phyloP scores from a whole-genome alignment of 2,797 vertebrate genomes.

The Leuciscus waleckii region DNA sequence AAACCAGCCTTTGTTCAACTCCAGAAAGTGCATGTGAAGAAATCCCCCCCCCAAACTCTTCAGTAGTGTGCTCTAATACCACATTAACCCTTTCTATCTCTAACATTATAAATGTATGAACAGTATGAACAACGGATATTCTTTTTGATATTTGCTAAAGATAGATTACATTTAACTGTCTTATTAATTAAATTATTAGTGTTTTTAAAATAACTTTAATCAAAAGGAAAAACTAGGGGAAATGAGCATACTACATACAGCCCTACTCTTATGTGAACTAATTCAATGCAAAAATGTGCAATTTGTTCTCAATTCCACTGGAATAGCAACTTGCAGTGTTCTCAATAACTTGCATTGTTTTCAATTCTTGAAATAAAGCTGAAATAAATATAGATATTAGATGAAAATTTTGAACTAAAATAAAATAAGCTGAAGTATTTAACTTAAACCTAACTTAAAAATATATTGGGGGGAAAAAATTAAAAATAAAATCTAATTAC shows the following conservation, averaged over 20 bases:
- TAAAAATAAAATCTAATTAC: too few relatives aligned
- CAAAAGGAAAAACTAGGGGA: not conserved
- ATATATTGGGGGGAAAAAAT: too few relatives aligned
- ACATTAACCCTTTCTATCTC: not conserved
- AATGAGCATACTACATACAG: not conserved
- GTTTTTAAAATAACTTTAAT: not conserved
- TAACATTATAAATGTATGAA: not conserved
- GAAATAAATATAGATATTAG: not conserved
- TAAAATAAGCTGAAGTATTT: not conserved
- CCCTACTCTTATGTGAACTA: not conserved
- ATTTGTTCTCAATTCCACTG: not conserved
- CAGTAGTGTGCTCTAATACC: not conserved
- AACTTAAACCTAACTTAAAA: too few relatives aligned
- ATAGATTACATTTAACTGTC: not conserved
- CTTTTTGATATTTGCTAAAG: not conserved
- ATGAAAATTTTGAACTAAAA: not conserved
- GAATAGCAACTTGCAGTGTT: not conserved
- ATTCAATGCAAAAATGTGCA: not conserved
- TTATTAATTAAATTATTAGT: not conserved
- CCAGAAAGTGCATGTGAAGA: conserved; percentile 5
- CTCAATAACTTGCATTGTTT: too few relatives aligned
- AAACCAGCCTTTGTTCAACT: conserved; percentile 22
- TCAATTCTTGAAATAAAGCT: not conserved
- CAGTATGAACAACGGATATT: not conserved
- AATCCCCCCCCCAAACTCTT: not conserved